Base-by-base conservation (phyloP, 35 echinoderm and acorn worm genomes). In the Ptychodera flava region DNA sequence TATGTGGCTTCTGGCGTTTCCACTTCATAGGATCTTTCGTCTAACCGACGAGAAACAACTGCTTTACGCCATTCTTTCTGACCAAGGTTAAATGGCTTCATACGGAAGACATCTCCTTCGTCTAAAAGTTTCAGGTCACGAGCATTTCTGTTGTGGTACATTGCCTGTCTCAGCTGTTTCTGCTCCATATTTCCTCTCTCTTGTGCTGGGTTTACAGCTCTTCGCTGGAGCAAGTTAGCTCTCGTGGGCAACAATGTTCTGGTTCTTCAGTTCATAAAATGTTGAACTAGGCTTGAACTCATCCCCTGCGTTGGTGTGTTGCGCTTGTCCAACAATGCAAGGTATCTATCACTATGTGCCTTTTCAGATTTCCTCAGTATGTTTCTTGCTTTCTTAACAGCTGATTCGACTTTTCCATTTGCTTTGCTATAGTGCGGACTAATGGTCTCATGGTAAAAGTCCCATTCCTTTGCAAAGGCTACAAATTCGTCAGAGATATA, bases 1-100 rank as follows among this genome's bases (percentile, higher is more conserved):
- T 86, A 86, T 16, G 28, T 76, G 30, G 16, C 38, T 76, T 38
- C 29, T 77, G 38, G n/a, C 78, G 85, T 86, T 0, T 77, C 85
- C 10, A 86, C 85, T 16, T 76, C 16, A 86, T 86, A 86, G 36
- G 80, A 90, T 53, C 88, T 75, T 30, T 84, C 88, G 79, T 90
- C 88, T 1, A 90, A 33, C 35, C 88, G 6, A 29, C 38, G 76
- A 16, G 32, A 36, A 30, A 90, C 81, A 28, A 78, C 34, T 76
- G 84, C 90, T 77, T 83, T 87, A 33, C 82, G 85, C 90, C 90
- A 91, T 28, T 34, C 30, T 77, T 76, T 87, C n/a, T 91, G 77
- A 53, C 85, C 90, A 87, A 53, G 78, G 35, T 28, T 83, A 80
- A 33, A 82, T 30, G 90, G 90, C 82, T 91, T 91, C 33, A 91